Conservation (phyloP, 2,113 vertebrate genomes). For the Crotalus tigris region DNA sequence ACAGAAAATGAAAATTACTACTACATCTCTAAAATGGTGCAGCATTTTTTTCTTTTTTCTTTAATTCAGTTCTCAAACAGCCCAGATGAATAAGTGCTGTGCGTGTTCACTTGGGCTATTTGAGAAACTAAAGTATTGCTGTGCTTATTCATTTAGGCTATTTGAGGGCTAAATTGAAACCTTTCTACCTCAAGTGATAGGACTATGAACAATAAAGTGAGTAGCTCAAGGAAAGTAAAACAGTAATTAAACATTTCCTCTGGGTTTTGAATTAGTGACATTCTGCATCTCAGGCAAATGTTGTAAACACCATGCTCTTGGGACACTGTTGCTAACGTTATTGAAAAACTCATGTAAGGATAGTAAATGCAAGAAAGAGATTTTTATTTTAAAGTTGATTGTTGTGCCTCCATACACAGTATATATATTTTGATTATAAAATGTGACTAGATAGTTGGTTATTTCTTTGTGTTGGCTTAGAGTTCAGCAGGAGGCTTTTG, state of each 20-base stretch:
- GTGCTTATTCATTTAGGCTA: not conserved
- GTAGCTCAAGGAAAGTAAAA: not conserved
- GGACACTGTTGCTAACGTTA: not conserved
- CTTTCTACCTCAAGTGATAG: not conserved
- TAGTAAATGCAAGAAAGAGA: not conserved
- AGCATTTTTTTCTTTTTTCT: not conserved
- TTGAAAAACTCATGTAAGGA: not conserved
- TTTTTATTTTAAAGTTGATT: not conserved
- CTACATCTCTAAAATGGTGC: not conserved
- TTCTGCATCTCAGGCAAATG: not conserved
- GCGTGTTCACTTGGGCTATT: not conserved
- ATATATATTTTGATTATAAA: not conserved
- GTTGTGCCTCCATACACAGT: not conserved
- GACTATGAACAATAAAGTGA: not conserved
- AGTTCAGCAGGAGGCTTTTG: not conserved
- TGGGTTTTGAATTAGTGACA: not conserved
- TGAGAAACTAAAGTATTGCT: not conserved
- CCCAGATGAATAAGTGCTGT: not conserved
- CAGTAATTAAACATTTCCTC: not conserved
- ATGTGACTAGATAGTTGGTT: not conserved
- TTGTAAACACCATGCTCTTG: not conserved
- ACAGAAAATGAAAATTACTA: not conserved
- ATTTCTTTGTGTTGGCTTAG: not conserved
- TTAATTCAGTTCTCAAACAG: not conserved
- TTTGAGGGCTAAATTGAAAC: not conserved